Base-by-base conservation (phyloP, 2,113 vertebrate species). In the Ceyx cyanopectus region DNA sequence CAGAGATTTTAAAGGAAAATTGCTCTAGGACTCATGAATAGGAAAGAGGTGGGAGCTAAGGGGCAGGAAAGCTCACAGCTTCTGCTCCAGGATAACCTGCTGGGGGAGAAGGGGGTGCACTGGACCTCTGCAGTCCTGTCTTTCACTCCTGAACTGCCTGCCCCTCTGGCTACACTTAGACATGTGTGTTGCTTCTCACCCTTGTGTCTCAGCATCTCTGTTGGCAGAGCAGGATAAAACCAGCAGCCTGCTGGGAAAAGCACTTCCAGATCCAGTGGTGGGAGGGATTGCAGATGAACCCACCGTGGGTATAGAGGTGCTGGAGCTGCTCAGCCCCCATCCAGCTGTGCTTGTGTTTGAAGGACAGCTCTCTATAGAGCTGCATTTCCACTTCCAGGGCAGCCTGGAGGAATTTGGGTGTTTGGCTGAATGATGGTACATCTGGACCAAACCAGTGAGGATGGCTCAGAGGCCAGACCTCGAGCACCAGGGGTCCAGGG, bases 261-360 rank as follows among this genome's bases (percentile, higher is more conserved):
- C 24, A 11, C 32, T 69, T 48, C 40, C 61, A 30, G 20, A 48
- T 30, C 10, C 32, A 10, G 5, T 0, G 8, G 30, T 45, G 48
- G 1, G 30, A 22, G 53, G 41, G 46, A 14, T 5, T 30, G 45
- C 53, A 50, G 46, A 12, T 21, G 54, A 67, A 21, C 29, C 20
- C 0, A 1, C 23, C 3, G 3, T 1, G 5, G 17, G 51, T 45
- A 23, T 14, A 9, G 81, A 77, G 30, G 19, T 50, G 53, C 45
- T 30, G 4, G 65, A 29, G 58, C 26, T 40, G 46, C 16, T 43
- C 53, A 61, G 30, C 48, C 27, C 2, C 0, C 37, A 23, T n/a
- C n/a, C 2, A 0, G 19, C 34, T 57, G 37, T 51, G 54, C 43
- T 79, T 15, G 14, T 43, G 26, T 60, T 76, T 66, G 48, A 51